Conservation (phyloP, 2,797 vertebrate genomes). For the Anguilla marmorata region DNA sequence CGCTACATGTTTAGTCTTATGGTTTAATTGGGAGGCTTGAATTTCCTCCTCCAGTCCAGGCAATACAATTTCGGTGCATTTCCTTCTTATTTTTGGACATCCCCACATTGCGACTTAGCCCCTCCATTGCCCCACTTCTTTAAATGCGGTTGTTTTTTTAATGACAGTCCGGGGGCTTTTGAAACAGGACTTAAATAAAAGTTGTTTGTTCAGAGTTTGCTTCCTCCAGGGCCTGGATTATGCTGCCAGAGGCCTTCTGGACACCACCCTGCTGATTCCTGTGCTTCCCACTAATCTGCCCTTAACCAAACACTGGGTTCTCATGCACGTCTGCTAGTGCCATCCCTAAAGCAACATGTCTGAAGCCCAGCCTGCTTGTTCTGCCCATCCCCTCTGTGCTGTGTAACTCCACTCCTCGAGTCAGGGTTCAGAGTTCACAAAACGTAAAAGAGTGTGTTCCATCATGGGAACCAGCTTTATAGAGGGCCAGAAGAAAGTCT, state of each 20-base stretch:
- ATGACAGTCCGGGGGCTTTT: constrained; percentile 57
- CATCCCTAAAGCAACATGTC: background rate
- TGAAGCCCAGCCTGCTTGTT: background rate
- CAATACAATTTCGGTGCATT: constrained; percentile 51
- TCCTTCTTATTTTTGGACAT: constrained; percentile 53
- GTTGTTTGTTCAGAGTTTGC: constrained; percentile 39
- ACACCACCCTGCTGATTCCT: constrained; percentile 45
- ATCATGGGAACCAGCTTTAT: constrained; percentile 63
- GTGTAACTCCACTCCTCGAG: background rate
- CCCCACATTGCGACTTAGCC: constrained; percentile 8
- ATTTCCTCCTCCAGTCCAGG: constrained; percentile 61
- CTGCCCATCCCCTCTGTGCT: background rate
- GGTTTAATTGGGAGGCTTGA: constrained; percentile 67
- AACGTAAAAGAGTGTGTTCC: constrained; percentile 59
- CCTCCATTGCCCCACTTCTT: constrained; percentile 26
- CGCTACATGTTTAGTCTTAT: constrained; percentile 67
- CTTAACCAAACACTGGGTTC: constrained; percentile 47
- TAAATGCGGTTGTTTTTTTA: constrained; percentile 59
- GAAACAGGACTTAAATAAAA: constrained; percentile 49
- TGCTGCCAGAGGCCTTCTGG: constrained; percentile 33
- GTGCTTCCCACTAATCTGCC: constrained; percentile 33
- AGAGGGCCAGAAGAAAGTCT: constrained; percentile 60
- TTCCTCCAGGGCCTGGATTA: constrained; percentile 37
- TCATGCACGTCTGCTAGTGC: background rate
- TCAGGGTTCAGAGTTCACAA: constrained; percentile 46